Conservation (phyloP, 2,797 vertebrate genomes). For the Smutsia gigantea region DNA sequence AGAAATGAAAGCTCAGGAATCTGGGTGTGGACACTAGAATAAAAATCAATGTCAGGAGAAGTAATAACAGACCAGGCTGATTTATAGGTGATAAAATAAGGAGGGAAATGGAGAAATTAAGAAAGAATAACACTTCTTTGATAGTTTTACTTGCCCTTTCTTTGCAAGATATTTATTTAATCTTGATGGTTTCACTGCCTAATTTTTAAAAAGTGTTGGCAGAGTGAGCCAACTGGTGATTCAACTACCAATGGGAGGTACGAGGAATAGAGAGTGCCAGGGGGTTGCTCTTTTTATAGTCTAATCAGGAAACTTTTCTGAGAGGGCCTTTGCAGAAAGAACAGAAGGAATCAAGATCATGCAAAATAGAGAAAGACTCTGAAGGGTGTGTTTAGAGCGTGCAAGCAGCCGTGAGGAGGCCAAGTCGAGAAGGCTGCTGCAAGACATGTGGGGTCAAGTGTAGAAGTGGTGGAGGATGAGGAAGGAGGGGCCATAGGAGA, state of each 20-base stretch:
- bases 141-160: constrained; percentile 6
- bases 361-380: neutral
- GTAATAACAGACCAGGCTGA: neutral
- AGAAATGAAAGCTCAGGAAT: neutral
- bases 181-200: neutral
- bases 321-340: neutral
- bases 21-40: neutral
- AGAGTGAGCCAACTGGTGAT: neutral
- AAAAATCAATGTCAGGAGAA: neutral
- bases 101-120: neutral
- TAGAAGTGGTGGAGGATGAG: too few species aligned
- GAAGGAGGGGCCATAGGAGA: neutral
- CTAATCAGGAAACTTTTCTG: neutral
- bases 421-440: neutral
- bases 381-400: neutral
- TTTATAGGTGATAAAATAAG: neutral
- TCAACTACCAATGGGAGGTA: neutral
- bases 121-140: neutral
- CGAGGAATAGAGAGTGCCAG: neutral
- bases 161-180: constrained; percentile 51
- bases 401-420: too few species aligned
- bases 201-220: neutral
- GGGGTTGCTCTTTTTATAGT: neutral
- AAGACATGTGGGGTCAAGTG: accelerated
- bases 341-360: neutral